Evolutionary conservation across 1,140 invertebrate species (phyloP).

Genomic region (Heliconius himera): DNA sequence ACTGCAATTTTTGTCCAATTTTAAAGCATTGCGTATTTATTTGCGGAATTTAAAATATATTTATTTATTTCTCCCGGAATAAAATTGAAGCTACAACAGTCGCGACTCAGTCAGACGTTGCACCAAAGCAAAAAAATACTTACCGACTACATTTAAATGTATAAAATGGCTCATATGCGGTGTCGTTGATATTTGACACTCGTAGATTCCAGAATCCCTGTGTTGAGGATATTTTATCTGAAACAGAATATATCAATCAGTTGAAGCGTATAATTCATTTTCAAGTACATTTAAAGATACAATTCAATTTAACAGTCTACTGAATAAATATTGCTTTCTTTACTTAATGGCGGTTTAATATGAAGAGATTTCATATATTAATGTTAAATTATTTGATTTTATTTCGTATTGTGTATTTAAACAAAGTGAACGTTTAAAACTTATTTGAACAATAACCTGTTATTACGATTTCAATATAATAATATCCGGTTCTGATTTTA

Average conservation of each 20-base stretch:
- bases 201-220: conserved; percentile 92
- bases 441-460: no score
- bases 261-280: neutral
- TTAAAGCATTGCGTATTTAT: no score
- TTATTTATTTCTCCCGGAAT: no score
- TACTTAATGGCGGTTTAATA: neutral
- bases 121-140: conserved; percentile 73
- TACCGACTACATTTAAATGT: conserved; percentile 92
- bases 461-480: no score
- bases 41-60: no score
- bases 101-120: no score
- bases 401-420: neutral
- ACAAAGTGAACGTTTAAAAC: no score
- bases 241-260: conserved; percentile 46
- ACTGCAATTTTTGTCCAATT: no score
- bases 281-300: neutral
- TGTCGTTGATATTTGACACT: conserved; percentile 95
- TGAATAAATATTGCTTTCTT: neutral
- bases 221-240: conserved; percentile 92
- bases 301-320: conserved; percentile 7
- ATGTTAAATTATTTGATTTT: neutral
- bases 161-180: conserved; percentile 94
- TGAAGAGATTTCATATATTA: neutral
- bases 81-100: no score
- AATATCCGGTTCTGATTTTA: no score